Evolutionary conservation across 2,797 vertebrate species (phyloP), one percentile per base, ranked within the genome.

Genomic region (Trematomus bernacchii): DNA sequence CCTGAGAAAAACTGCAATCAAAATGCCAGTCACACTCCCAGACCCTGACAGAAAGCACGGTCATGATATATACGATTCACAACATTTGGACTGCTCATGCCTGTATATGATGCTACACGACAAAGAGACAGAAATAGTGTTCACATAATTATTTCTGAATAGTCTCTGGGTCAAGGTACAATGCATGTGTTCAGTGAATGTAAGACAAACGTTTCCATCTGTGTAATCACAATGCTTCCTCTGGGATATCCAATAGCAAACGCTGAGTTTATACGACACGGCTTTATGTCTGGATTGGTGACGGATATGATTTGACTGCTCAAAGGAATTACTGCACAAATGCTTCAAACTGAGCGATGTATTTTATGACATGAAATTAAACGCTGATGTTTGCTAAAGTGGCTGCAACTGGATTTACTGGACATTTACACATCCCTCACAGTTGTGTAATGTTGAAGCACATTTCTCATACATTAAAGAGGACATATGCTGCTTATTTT

Each of bases 201-300:
- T 10, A 0, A 62, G 68, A 76, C 73, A 75, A 83, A 71, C 46
- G 47, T 71, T 85, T 89, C 82, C 81, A 81, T 87, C 48, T 83
- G 80, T 74, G 10, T 75, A 73, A 80, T 75, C 65, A 44, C 66
- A 3, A 42, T 37, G 58, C 73, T 83, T 83, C 84, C 54, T 58
- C 64, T 77, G 66, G 62, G 63, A 84, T 76, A 72, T 69, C 64
- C 66, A 80, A 77, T 16, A 73, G 66, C 72, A 77, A 87, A 81
- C 63, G 63, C 27, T n/a, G 42, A 82, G 64, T 63, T 19, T 5
- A 50, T 64, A 6, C 18, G 9, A 33, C 30, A 55, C 57, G 48
- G 44, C 70, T 79, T 33, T 11, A 66, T 57, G 52, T 85, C 68
- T 81, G 58, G 73, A 82, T 73, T 67, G 77, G 53, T 57, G 55